A percentile compares a stretch with the other conserved stretches of the same genome.
Conservation (phyloP, 2,797 vertebrate genomes). For the Aphelocoma californica region DNA sequence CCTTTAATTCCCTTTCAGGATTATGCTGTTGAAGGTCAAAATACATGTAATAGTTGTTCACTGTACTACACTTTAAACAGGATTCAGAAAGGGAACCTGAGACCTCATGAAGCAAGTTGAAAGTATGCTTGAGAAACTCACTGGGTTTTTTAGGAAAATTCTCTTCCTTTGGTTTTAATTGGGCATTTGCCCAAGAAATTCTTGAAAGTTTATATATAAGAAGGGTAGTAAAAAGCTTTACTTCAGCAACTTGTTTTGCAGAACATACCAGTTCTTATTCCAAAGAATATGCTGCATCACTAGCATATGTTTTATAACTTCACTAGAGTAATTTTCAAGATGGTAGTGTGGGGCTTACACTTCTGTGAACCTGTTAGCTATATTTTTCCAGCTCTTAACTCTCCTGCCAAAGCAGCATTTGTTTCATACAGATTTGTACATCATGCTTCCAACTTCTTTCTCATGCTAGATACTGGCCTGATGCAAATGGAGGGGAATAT, state of each 20-base stretch:
- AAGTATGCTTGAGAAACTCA: background rate
- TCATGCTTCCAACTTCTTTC: background rate
- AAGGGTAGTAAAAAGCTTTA: background rate
- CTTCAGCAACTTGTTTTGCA: conserved; percentile 4
- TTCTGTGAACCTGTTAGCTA: conserved; percentile 43
- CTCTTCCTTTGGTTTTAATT: background rate
- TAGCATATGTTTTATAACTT: conserved; percentile 46
- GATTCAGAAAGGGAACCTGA: background rate
- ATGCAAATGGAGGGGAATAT: background rate
- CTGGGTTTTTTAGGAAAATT: background rate
- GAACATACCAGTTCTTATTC: background rate
- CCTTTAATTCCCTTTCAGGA: background rate
- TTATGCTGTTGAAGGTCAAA: background rate
- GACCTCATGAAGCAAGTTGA: background rate
- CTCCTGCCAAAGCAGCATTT: conserved; percentile 47
- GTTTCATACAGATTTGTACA: conserved; percentile 32
- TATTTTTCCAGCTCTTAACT: conserved; percentile 30
- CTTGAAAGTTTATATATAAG: background rate
- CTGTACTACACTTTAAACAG: background rate
- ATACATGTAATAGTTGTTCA: background rate
- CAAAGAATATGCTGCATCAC: background rate
- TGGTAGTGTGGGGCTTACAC: conserved; percentile 5
- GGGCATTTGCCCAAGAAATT: background rate
- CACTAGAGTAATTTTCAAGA: conserved; percentile 38
- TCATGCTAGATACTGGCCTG: background rate